Evolutionary conservation across 1,140 invertebrate genomes (phyloP), one percentile per base, ranked within the genome.

Genomic region (Zaprionus tsacasi): DNA sequence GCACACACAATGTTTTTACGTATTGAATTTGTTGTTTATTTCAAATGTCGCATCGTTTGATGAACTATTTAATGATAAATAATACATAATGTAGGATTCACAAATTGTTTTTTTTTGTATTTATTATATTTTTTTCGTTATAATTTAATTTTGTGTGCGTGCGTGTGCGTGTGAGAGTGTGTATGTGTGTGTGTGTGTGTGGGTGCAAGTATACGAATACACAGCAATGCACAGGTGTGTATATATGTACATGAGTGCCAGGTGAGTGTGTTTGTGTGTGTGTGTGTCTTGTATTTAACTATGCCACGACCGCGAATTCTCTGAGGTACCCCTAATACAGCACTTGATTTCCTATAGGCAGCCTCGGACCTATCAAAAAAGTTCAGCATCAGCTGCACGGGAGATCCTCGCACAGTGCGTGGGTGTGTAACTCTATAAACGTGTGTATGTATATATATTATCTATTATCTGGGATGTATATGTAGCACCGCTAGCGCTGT

Each of bases 1-100:
- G 10, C 25, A 66, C 54, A 66, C 36, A 66, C 36, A 56, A 45
- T 57, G 27, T 56, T 54, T 60, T 54, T 69, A 74, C 52, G 66
- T 70, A 70, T 70, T 56, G 58, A 70, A 70, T 75, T 64, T 63
- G 11, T 64, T 70, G 59, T 70, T 76, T 70, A 71, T 70, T 76
- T 45, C 68, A 48, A 71, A 65, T 71, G 43, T 76, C 56, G 54
- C 68, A 64, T 60, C 48, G 17, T 69, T 56, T 48, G 73, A 76
- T 76, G 69, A 76, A 71, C 68, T 70, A 60, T 65, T 71, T 66
- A 70, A 76, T 76, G 40, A 71, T 65, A 76, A 63, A 76, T 60
- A 65, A 69, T 69, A 60, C 67, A 60, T 45, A 59, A 60, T 76
- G 54, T 57, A 65, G 57, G 56, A 55, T 76, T 66, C 61, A 66